phyloP scores from a whole-genome alignment of 2,797 vertebrate species.

The Taenioides sp. region DNA sequence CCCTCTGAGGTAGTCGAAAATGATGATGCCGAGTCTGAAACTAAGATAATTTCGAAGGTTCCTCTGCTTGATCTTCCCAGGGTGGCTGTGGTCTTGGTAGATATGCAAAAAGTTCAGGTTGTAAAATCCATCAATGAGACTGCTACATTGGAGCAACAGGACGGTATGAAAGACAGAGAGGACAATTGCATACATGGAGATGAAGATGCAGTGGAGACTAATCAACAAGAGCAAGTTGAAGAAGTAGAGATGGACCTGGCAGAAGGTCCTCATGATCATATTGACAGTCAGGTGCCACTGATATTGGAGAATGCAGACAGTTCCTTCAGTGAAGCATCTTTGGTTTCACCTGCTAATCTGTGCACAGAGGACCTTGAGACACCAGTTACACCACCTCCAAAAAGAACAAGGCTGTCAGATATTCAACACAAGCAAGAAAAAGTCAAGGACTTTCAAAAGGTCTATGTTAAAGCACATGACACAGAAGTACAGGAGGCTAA shows the following conservation, averaged over 20 bases:
- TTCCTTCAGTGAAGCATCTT: not conserved
- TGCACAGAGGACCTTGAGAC: conserved; percentile 2
- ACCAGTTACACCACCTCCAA: conserved; percentile 14
- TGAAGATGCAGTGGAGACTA: not conserved
- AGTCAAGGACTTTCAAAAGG: conserved; percentile 2
- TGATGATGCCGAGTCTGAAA: not conserved
- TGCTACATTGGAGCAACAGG: not conserved
- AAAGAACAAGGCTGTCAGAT: conserved; percentile 26
- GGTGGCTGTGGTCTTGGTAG: conserved; percentile 36
- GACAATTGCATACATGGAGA: not conserved
- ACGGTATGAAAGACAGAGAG: not conserved
- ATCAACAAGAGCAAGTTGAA: not conserved
- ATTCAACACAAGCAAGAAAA: conserved; percentile 28
- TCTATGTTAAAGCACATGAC: not conserved
- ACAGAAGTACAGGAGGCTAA: not conserved
- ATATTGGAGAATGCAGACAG: not conserved
- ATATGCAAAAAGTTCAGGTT: conserved; percentile 14
- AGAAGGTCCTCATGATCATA: not conserved
- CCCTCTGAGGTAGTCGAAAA: no score
- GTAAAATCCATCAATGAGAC: not conserved
- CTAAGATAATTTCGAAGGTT: not conserved
- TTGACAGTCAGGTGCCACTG: not conserved
- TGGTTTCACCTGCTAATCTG: not conserved
- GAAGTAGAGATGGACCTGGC: not conserved
- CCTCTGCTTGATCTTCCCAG: conserved; percentile 11